These are phyloP conservation scores for Drosophila auraria DNA, from an alignment of 1,140 invertebrate genomes.

Conservation along the genomic window DNA sequence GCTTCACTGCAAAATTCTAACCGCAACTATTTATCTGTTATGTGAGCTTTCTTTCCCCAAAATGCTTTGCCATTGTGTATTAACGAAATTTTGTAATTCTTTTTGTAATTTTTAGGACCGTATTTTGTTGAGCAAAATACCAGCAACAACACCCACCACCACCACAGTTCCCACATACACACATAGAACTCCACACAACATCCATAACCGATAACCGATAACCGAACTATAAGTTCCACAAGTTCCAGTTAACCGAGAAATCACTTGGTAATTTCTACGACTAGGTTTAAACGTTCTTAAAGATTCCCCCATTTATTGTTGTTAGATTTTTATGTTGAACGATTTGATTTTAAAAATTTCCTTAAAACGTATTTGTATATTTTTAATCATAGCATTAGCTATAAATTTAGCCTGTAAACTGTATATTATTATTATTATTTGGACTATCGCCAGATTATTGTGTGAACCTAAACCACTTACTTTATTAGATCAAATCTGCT, in stretches of 20 bases:
- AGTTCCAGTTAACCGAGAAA: constrained; percentile 36
- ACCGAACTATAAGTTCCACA: constrained; percentile 34
- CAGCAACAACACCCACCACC: constrained; percentile 50
- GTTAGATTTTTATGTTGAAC: constrained; percentile 69
- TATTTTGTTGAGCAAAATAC: constrained; percentile 61
- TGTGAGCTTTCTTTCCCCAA: constrained; percentile 6
- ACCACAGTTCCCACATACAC: constrained; percentile 48
- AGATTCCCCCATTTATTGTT: constrained; percentile 53
- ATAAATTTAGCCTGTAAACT: constrained; percentile 9
- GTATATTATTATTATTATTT: constrained; percentile 23
- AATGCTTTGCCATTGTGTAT: constrained; percentile 30
- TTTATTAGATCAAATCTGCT: constrained; percentile 73
- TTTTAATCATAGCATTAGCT: constrained; percentile 22
- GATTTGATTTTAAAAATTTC: constrained; percentile 2
- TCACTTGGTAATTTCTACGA: constrained; percentile 57
- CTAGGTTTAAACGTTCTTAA: constrained; percentile 7
- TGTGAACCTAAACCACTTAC: constrained; percentile 51
- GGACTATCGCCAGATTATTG: constrained; percentile 1
- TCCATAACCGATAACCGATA: constrained; percentile 23
- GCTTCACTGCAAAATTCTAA: constrained; percentile 21
- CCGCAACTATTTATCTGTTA: constrained; percentile 4
- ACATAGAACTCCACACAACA: constrained; percentile 46
- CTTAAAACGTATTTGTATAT: constrained; percentile 18
- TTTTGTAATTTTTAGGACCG: constrained; percentile 51
- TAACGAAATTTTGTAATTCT: constrained; percentile 44